These are phyloP conservation scores for Bombus soroeensis DNA, from an alignment of 1,140 invertebrate genomes.

Conservation along the genomic window DNA sequence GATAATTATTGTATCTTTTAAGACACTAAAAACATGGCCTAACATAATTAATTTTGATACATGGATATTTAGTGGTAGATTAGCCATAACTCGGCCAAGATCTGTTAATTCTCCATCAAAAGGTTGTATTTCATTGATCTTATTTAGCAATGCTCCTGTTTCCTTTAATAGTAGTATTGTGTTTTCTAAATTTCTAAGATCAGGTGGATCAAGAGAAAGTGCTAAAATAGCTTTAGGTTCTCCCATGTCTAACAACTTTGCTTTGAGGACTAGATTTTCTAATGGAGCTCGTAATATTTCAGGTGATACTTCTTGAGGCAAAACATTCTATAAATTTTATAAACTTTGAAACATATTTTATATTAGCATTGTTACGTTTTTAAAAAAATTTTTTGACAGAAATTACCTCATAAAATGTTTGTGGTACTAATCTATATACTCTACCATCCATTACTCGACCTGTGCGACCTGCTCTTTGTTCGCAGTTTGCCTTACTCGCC, in stretches of 20 bases:
- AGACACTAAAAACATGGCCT: conserved; percentile 93
- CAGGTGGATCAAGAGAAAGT: conserved; percentile 93
- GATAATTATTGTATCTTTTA: conserved; percentile 94
- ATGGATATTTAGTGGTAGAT: conserved; percentile 91
- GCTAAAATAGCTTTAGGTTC: conserved; percentile 92
- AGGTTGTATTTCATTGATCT: conserved; percentile 81
- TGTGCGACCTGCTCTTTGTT: conserved; percentile 94
- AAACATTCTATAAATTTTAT: conserved; percentile 43
- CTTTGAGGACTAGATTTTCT: conserved; percentile 91
- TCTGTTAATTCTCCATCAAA: conserved; percentile 95
- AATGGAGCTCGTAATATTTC: conserved; percentile 93
- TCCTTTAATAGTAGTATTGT: conserved; percentile 95
- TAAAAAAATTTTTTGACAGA: neutral
- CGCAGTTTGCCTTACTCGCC: conserved; percentile 95
- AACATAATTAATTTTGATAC: conserved; percentile 93
- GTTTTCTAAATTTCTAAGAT: conserved; percentile 90
- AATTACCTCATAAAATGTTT: conserved; percentile 88
- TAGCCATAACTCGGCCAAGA: conserved; percentile 92
- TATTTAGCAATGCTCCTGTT: conserved; percentile 88
- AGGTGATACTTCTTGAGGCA: conserved; percentile 85
- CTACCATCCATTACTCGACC: conserved; percentile 93
- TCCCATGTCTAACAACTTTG: conserved; percentile 94
- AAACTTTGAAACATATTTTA: conserved; percentile 26
- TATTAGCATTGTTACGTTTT: neutral
- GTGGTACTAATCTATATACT: conserved; percentile 93